Conservation (phyloP, 1,140 invertebrate genomes). For the Leptinotarsa texana region DNA sequence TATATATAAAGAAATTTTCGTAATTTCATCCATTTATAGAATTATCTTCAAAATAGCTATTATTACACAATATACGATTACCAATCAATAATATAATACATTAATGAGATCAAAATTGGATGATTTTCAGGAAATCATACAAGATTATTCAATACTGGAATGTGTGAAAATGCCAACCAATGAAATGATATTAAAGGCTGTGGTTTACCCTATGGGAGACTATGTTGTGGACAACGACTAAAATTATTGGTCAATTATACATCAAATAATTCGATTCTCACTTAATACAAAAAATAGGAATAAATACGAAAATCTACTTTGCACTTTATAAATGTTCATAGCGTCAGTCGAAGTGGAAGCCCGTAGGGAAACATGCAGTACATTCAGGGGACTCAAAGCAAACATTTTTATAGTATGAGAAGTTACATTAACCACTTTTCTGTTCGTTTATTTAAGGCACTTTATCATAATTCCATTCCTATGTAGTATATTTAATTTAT, state of each 20-base stretch:
- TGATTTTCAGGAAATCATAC: neutral
- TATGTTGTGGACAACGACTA: neutral
- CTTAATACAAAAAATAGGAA: neutral
- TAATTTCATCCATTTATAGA: no score
- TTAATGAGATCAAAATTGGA: no score
- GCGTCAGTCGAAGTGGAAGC: conserved; percentile 29
- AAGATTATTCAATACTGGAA: neutral
- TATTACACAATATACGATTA: neutral
- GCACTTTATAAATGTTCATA: conserved; percentile 20
- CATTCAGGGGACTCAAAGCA: conserved; percentile 26
- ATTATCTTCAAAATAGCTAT: no score
- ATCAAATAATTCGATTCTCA: neutral
- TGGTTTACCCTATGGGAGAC: neutral
- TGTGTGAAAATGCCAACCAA: neutral
- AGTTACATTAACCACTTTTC: conserved; percentile 8
- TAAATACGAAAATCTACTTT: conserved; percentile 10
- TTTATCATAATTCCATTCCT: conserved; percentile 17
- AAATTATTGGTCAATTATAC: neutral
- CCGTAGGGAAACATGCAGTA: conserved; percentile 27
- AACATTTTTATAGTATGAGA: conserved; percentile 8
- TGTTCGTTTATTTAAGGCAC: conserved; percentile 24
- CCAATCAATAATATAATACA: neutral
- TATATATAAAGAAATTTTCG: no score
- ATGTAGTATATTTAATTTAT: neutral
- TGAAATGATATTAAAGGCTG: neutral